phyloP scores from a whole-genome alignment of 2,888 invertebrate genomes.

The Achlya flavicornis region DNA sequence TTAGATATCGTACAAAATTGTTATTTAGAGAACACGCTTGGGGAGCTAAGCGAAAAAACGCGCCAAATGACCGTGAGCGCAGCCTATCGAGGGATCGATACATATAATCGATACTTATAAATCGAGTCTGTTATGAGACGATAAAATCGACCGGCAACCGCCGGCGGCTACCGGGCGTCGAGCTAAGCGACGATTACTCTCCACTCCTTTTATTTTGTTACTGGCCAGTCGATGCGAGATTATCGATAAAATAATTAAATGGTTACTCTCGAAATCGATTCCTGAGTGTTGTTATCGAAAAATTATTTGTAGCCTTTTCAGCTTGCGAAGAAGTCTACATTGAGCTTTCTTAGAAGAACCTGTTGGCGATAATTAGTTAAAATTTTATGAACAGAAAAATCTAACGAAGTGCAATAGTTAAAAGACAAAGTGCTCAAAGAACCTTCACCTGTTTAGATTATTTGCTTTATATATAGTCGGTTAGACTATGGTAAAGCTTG shows the following conservation, averaged over 20 bases:
- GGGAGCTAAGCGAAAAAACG: slow-evolving; percentile 61
- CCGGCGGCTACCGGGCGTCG: slow-evolving; percentile 82
- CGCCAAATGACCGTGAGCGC: slow-evolving; percentile 76
- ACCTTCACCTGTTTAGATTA: too few relatives aligned
- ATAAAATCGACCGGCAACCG: slow-evolving; percentile 78
- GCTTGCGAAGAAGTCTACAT: slow-evolving; percentile 57
- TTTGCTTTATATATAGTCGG: too few relatives aligned
- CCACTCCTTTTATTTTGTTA: slow-evolving; percentile 73
- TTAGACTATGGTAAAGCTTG: too few relatives aligned
- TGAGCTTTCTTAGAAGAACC: background rate
- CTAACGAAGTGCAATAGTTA: too few relatives aligned
- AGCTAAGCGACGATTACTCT: slow-evolving; percentile 81
- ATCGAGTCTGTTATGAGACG: slow-evolving; percentile 82
- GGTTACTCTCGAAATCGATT: slow-evolving; percentile 84
- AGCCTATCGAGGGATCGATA: slow-evolving; percentile 74
- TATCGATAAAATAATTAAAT: slow-evolving; percentile 85
- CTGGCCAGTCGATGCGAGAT: slow-evolving; percentile 76
- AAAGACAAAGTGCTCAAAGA: background rate
- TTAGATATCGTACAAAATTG: slow-evolving; percentile 59
- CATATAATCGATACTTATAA: slow-evolving; percentile 83
- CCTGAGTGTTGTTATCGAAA: slow-evolving; percentile 82
- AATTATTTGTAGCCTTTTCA: slow-evolving; percentile 78
- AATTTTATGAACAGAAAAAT: too few relatives aligned
- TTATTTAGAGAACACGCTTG: slow-evolving; percentile 55
- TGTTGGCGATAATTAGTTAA: background rate